These are phyloP conservation scores for Artemia sinica DNA, from an alignment of 2,888 invertebrate species.

Conservation along the genomic window DNA sequence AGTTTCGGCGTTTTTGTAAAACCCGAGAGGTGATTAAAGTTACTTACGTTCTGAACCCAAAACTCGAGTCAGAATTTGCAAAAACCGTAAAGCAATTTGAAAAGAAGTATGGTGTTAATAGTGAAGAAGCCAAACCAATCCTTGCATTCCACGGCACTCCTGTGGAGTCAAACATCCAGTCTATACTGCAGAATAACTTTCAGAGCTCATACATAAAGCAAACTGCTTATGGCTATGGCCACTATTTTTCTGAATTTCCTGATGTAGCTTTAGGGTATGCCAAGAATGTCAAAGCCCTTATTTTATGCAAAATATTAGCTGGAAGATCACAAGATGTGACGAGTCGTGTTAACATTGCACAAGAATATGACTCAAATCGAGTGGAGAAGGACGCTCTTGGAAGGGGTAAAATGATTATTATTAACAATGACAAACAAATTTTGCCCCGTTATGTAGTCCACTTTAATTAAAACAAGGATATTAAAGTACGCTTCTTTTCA, in stretches of 20 bases:
- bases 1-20: constrained; percentile 6
- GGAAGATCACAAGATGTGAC: too few species aligned
- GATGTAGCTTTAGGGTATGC: constrained; percentile 11
- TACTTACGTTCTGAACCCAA: constrained; percentile 14
- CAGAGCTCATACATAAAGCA: not conserved
- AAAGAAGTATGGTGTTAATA: not conserved
- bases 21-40: constrained; percentile 7
- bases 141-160: constrained; percentile 18
- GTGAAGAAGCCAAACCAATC: not conserved
- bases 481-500: too few species aligned
- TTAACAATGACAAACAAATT: too few species aligned
- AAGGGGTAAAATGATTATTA: too few species aligned
- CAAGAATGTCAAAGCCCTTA: too few species aligned
- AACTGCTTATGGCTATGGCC: constrained; percentile 18
- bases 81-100: not conserved
- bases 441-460: too few species aligned
- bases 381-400: too few species aligned
- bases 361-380: too few species aligned
- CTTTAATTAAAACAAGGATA: too few species aligned
- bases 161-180: constrained; percentile 18
- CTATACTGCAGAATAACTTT: constrained; percentile 16
- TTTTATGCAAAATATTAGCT: too few species aligned
- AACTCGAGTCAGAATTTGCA: constrained; percentile 9
- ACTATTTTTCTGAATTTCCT: constrained; percentile 18
- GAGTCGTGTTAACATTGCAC: too few species aligned